A percentile compares a stretch with the other conserved stretches of the same genome.
These are phyloP conservation scores for Dinocampus coccinellae DNA, from an alignment of 2,888 invertebrate genomes.

Conservation along the genomic window DNA sequence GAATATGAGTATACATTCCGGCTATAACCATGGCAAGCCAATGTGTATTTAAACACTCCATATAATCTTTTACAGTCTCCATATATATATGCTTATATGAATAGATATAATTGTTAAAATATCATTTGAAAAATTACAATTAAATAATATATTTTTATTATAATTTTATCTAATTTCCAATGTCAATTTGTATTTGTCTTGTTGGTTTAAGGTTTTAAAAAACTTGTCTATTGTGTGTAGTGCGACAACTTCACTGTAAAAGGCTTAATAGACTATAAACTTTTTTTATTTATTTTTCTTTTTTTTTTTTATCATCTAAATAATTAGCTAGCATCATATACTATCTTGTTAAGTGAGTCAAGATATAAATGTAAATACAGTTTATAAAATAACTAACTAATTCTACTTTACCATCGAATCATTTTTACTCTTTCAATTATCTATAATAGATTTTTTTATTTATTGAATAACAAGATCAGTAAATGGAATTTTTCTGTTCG, in stretches of 20 bases:
- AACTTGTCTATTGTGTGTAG: neutral
- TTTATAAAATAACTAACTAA: neutral
- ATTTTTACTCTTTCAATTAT: no score
- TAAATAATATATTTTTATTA: neutral
- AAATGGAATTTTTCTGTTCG: constrained; percentile 53
- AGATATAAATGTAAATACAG: neutral
- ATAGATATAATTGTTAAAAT: neutral
- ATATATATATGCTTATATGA: constrained; percentile 40
- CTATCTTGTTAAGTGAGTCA: neutral
- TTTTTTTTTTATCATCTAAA: no score
- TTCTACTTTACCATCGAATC: no score
- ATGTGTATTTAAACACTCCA: constrained; percentile 59
- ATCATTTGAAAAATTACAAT: neutral
- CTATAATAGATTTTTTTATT: no score
- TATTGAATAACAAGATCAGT: no score
- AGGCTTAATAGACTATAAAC: neutral
- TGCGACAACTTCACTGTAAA: constrained; percentile 24
- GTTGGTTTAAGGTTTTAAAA: neutral
- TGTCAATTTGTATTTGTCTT: constrained; percentile 4
- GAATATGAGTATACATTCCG: constrained; percentile 63
- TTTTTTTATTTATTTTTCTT: constrained; percentile 5
- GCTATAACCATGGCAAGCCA: constrained; percentile 62
- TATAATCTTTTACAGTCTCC: constrained; percentile 58
- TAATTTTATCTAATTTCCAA: neutral
- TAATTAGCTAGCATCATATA: neutral